phyloP scores from a whole-genome alignment of 1,140 invertebrate genomes.

The Drosophila littoralis region DNA sequence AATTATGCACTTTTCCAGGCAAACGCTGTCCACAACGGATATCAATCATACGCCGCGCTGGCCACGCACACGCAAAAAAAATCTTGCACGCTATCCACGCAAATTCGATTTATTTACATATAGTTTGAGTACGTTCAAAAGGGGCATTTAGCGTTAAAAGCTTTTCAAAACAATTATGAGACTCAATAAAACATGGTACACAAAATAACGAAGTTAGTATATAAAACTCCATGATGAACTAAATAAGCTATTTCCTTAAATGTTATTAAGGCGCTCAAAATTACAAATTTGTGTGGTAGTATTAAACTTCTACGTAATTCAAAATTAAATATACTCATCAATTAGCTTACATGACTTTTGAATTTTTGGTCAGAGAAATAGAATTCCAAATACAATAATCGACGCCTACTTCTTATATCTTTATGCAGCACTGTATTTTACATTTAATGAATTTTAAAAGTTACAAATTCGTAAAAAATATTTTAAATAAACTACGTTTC shows the following conservation, averaged over 20 bases:
- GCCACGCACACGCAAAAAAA: conserved; percentile 1
- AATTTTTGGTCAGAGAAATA: no score
- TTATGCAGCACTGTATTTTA: no score
- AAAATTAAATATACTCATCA: no score
- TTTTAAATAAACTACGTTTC: no score
- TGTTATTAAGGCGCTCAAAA: neutral
- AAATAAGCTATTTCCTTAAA: conserved; percentile 9
- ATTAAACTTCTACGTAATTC: no score
- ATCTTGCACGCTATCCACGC: conserved; percentile 25
- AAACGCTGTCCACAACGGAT: conserved; percentile 5
- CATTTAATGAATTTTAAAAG: no score
- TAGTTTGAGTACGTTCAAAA: conserved; percentile 4
- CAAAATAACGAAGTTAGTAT: neutral
- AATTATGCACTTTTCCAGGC: conserved; percentile 61
- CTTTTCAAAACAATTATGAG: conserved; percentile 61
- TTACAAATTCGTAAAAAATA: no score
- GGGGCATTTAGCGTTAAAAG: conserved; percentile 49
- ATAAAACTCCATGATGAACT: conserved; percentile 7
- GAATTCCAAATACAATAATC: no score
- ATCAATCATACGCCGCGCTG: conserved; percentile 58
- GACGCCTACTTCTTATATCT: no score
- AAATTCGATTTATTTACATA: conserved; percentile 62
- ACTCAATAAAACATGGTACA: neutral
- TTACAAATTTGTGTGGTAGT: no score
- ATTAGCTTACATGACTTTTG: no score